These are phyloP conservation scores for Drosophila aldrichi DNA, from an alignment of 2,888 invertebrate genomes.

Conservation along the genomic window DNA sequence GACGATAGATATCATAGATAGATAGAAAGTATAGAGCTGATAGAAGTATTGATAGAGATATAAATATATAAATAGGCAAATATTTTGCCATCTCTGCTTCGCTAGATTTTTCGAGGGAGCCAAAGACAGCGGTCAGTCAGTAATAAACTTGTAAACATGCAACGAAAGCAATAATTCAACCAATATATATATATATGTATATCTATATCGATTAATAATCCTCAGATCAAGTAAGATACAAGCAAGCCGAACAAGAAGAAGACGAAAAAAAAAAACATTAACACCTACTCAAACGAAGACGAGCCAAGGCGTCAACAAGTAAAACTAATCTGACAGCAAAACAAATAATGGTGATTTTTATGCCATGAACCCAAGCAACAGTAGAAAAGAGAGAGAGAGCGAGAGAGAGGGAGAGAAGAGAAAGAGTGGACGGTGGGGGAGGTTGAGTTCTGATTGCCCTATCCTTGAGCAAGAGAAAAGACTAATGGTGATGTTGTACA, in stretches of 20 bases:
- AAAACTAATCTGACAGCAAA: slow-evolving; percentile 76
- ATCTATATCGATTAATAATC: slow-evolving; percentile 52
- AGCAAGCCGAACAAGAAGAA: slow-evolving; percentile 9
- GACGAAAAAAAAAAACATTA: slow-evolving; percentile 40
- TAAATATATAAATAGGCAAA: slow-evolving; percentile 1
- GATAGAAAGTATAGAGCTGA: too few relatives aligned
- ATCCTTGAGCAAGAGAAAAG: slow-evolving; percentile 28
- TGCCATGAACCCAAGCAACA: slow-evolving; percentile 44
- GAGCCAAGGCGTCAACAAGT: slow-evolving; percentile 71
- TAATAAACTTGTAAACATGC: slow-evolving; percentile 26
- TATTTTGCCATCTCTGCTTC: neutral
- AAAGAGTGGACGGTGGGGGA: neutral
- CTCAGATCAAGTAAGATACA: slow-evolving; percentile 32
- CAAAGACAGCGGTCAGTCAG: neutral
- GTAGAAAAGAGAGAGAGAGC: neutral
- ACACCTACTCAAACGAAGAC: slow-evolving; percentile 51
- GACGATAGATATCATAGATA: too few relatives aligned
- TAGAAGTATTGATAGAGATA: too few relatives aligned
- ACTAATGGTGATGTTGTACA: slow-evolving; percentile 75
- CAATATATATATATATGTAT: slow-evolving; percentile 13
- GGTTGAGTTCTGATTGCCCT: neutral
- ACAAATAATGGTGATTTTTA: slow-evolving; percentile 75
- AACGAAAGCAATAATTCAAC: slow-evolving; percentile 43
- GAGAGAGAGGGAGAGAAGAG: neutral
- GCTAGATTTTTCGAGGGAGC: neutral